Base-by-base conservation (phyloP, 2,113 vertebrate species). In the Brachypodius melanocephalos region DNA sequence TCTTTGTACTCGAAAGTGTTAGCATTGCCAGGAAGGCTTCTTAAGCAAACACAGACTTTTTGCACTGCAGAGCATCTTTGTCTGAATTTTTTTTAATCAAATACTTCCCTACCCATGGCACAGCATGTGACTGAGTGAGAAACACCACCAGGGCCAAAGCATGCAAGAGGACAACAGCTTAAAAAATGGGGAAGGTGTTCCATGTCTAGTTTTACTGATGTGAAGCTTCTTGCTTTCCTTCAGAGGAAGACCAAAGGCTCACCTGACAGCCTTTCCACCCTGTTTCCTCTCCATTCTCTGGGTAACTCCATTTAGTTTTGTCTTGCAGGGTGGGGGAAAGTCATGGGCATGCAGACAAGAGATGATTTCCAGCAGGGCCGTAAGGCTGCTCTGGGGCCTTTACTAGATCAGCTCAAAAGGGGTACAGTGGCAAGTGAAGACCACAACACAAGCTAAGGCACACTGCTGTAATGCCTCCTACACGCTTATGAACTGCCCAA, bases 401-500 rank as follows among this genome's bases (percentile, higher is more conserved):
- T 48, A 11, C 5, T 2, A 21, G 9, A 34, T 55, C 61, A 25
- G 51, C 46, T 42, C 12, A 8, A 21, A 34, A 36, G 15, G 20
- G 48, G 17, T 8, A 17, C 31, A 36, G 29, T 8, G 38, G 48
- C 65, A 72, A 38, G 31, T 40, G 48, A 4, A 71, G 45, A 43
- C 24, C n/a, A 10, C 54, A 32, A 6, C 19, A 34, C 32, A 73
- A 72, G 17, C 18, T 4, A 26, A 46, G 31, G 62, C 62, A 40
- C n/a, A 2, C 29, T 25, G 77, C 17, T 54, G 24, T 12, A 42
- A 36, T 16, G 59, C 51, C 24, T 49, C 28, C 24, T 22, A 7
- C 8, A 2, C 0, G 9, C 16, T 63, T 51, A 46, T 0, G 1
- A 40, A 13, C 46, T 45, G 29, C 46, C n/a, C 24, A 31, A 5